These are phyloP conservation scores for Serranus cabrilla DNA, from an alignment of 2,797 vertebrate species.

Conservation along the genomic window DNA sequence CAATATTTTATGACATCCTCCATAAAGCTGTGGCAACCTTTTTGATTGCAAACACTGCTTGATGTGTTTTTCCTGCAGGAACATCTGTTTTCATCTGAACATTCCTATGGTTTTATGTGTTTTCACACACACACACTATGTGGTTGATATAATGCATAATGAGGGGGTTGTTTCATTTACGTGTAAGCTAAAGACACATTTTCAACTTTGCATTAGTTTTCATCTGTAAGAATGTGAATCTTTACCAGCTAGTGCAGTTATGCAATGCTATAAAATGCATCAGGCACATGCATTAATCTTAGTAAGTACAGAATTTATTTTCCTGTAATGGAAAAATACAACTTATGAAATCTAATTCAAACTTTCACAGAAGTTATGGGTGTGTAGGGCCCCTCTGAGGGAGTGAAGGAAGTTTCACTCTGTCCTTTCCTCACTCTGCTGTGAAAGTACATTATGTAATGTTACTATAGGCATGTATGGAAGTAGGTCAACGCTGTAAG, in stretches of 20 bases:
- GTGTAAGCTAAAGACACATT: too few species aligned
- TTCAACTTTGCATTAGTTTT: too few species aligned
- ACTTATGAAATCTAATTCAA: conserved; percentile 13
- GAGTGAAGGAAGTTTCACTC: neutral
- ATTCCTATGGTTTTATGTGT: too few species aligned
- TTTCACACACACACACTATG: too few species aligned
- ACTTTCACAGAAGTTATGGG: conserved; percentile 21
- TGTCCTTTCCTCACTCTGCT: conserved; percentile 10
- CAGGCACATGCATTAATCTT: neutral
- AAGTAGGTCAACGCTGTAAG: conserved; percentile 44
- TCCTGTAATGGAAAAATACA: conserved; percentile 15
- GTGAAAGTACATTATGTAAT: conserved; percentile 53
- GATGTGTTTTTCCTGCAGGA: neutral
- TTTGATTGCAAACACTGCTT: neutral
- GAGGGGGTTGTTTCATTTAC: too few species aligned
- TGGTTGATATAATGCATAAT: too few species aligned
- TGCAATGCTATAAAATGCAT: neutral
- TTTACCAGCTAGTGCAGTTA: neutral
- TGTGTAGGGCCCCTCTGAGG: conserved; percentile 20
- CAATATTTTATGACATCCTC: neutral
- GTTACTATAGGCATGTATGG: conserved; percentile 9
- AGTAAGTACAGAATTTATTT: neutral
- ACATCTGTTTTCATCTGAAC: too few species aligned
- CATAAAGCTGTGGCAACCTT: neutral
- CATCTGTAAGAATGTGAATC: neutral